Evolutionary conservation across 2,797 vertebrate species (phyloP), one percentile per base, ranked within the genome.

Genomic region (Tapera naevia): DNA sequence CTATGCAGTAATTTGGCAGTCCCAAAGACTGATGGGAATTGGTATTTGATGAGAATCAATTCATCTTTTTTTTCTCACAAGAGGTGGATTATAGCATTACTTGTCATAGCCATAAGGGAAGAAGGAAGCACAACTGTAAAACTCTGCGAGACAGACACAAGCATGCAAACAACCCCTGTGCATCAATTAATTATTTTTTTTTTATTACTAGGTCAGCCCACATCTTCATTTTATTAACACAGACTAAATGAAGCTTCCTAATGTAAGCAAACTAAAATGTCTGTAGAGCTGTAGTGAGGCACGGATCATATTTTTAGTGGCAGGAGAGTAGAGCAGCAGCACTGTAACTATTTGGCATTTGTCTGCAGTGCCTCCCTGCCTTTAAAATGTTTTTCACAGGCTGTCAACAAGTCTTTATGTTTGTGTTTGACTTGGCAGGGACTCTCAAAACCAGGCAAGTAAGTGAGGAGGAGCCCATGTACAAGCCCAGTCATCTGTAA

Each of bases 361-460:
- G 33, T 73, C 53, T 32, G 67, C 60, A 33, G 67, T 80, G 76
- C 75, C 76, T 81, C 70, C 53, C 74, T 80, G 25, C 54, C 48
- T 90, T 94, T 80, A 72, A 65, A 91, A 92, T 4, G 4, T 50
- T 91, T 94, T 85, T 88, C 88, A 94, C 74, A 89, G 43, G 41
- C 86, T 88, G 92, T 93, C 93, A 94, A 76, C 61, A 81, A 33
- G 32, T 45, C 83, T 86, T 81, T 60, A 23, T 82, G 69, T 86
- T 92, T 95, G 62, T 89, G 73, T 94, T 96, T 95, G 89, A 57
- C 76, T 97, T 96, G 96, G 88, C 96, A 85, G 28, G 17, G 67
- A 50, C 75, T 54, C 86, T 87, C 37, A 92, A 94, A 95, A 91
- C 80, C 6, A 8, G 81, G 62, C 30, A 4, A 88, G 76, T 76